Percentiles rank a stretch among this genome's conserved stretches.
phyloP scores from a whole-genome alignment of 1,140 invertebrate genomes.

The Ridgeia piscesae region DNA sequence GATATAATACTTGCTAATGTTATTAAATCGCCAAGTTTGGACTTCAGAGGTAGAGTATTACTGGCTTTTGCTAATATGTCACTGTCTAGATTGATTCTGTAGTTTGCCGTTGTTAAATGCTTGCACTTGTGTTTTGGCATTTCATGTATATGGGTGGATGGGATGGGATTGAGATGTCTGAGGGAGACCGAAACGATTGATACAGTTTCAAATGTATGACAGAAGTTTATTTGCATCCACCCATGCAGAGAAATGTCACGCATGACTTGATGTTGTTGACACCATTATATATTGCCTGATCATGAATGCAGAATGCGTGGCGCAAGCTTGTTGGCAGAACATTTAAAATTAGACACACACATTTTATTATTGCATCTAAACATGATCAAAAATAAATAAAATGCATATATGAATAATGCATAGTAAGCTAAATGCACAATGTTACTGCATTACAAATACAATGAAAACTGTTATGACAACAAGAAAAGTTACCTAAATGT shows the following conservation, averaged over 20 bases:
- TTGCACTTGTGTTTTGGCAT: neutral
- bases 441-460: too few relatives aligned
- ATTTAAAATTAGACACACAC: neutral
- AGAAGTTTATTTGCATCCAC: neutral
- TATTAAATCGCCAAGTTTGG: neutral
- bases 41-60: neutral
- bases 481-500: neutral
- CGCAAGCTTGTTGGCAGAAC: neutral
- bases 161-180: neutral
- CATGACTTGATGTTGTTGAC: neutral
- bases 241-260: neutral
- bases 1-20: neutral
- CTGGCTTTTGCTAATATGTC: neutral
- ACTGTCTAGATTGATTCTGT: neutral
- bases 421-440: too few relatives aligned
- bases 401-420: too few relatives aligned
- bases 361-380: neutral
- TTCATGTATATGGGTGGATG: neutral
- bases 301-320: neutral
- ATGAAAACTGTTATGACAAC: too few relatives aligned
- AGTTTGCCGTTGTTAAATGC: neutral
- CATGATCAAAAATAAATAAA: neutral
- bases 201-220: neutral
- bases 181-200: neutral
- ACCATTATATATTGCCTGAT: neutral